These are phyloP conservation scores for Aphodius sticticus DNA, from an alignment of 2,888 invertebrate genomes.

Conservation along the genomic window DNA sequence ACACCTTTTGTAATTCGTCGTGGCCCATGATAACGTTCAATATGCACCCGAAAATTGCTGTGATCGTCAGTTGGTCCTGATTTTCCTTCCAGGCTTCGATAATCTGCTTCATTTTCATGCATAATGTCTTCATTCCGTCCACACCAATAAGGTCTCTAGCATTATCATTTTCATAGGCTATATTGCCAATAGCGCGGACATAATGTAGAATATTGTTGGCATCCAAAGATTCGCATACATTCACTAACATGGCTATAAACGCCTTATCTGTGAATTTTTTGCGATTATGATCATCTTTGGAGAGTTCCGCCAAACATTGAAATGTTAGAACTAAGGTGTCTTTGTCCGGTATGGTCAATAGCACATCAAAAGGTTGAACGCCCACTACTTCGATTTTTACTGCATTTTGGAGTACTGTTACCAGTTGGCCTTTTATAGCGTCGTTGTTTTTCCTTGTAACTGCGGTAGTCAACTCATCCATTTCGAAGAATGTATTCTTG, in stretches of 20 bases:
- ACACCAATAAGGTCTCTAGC: constrained; percentile 64
- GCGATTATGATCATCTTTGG: constrained; percentile 79
- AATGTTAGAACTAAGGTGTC: constrained; percentile 67
- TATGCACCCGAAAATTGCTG: constrained; percentile 76
- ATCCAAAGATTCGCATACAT: constrained; percentile 61
- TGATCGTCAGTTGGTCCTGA: constrained; percentile 53
- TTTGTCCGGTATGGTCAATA: constrained; percentile 61
- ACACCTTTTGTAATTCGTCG: constrained; percentile 69
- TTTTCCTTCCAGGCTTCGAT: constrained; percentile 35
- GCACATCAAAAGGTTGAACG: constrained; percentile 59
- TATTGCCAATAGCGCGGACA: constrained; percentile 85
- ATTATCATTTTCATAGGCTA: constrained; percentile 86
- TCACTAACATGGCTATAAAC: constrained; percentile 67
- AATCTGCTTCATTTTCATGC: constrained; percentile 47
- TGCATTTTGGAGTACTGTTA: constrained; percentile 60
- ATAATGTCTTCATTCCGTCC: constrained; percentile 51
- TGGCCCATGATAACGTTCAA: constrained; percentile 83
- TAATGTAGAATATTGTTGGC: constrained; percentile 73
- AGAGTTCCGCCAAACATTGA: constrained; percentile 82
- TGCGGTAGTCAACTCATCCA: constrained; percentile 11
- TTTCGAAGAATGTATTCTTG: background rate
- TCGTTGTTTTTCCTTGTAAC: constrained; percentile 56
- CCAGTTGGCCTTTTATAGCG: constrained; percentile 62
- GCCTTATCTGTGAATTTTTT: constrained; percentile 71
- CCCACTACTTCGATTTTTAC: constrained; percentile 63